Base-by-base conservation (phyloP, 92 coral and sea anemone species). In the Hydrozoanthus gracilis region DNA sequence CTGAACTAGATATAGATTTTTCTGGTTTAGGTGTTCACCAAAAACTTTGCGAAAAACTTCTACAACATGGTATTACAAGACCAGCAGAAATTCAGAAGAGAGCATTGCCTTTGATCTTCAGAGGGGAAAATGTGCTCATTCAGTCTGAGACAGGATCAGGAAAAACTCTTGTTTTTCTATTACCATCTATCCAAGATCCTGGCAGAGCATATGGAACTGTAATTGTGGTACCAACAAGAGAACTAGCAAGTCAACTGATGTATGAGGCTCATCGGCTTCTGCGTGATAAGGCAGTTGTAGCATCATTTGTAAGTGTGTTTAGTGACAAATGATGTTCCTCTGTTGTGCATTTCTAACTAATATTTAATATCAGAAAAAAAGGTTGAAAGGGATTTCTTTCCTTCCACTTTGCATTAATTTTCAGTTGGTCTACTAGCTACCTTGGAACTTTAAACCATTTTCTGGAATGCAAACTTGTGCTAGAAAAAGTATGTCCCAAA, bases 141-240 rank as follows among this genome's bases (percentile, higher is more conserved):
- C 95, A 95, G 20, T 95, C 98, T 4, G 98, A 95, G 78, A 95
- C 98, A 39, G 98, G 98, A 7, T 90, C 98, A 64, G 98, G 98
- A 12, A 95, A 95, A 85, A 95, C 95, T 11, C 75, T 95, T 4
- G 95, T 95, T 18, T 95, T 95, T 60, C 74, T 95, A 61, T 82
- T 95, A 71, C 98, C 98, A 2, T 78, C 98, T 8, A 84, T 95
- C 51, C 98, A 95, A 83, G 92, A 88, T 85, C 98, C 98, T 76
- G 98, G 98, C 15, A 88, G 88, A 61, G 82, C 90, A 18, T 92
- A 80, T 87, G 98, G 95, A 5, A 95, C 98, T 55, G 90, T 95
- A 20, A 92, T 95, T 62, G 77, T 95, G 77, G 98, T 92, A 11
- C 98, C 98, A 13, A 95, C 98, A 4, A 74, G 98, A 88, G 98